Base-by-base conservation (phyloP, 2,797 vertebrate genomes). In the Myioborus melanocephalus region DNA sequence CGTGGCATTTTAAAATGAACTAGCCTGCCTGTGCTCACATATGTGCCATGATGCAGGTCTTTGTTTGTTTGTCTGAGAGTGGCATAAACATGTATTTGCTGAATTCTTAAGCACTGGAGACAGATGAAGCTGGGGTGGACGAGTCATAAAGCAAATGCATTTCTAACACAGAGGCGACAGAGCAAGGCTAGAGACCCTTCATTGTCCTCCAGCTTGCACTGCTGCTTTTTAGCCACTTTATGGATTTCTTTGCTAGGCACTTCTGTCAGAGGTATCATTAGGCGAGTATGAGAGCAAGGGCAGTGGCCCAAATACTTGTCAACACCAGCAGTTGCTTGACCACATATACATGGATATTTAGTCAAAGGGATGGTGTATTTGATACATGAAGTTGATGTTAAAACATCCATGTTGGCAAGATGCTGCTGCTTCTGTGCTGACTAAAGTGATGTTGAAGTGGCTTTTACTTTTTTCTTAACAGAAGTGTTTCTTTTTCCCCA, bases 301-400 rank as follows among this genome's bases (percentile, higher is more conserved):
- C 89, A 96, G 50, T 89, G 82, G 79, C 83, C 89, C 83, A 91
- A 59, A 73, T 87, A 79, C 63, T 86, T 93, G 69, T 81, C 77
- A 91, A 49, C 56, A 63, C 89, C 39, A 56, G 15, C 57, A 93
- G 53, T 76, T 78, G 46, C 72, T 73, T 90, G 84, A 64, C 55
- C 52, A n/a, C 1, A 2, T 39, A 23, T 50, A 64, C 7, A 8
- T 57, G 50, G 59, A 35, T 85, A 39, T 61, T 83, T 91, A 68
- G 39, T 83, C 91, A 78, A 96, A 96, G 79, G 68, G 30, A 43
- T 26, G 27, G 41, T 55, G 43, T 83, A 4, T 64, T 61, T 87
- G 21, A 39, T 76, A 30, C 34, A 66, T 81, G 80, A n/a, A 88
- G n/a, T 53, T 81, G 22, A 21, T 70, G n/a, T 56, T 53, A 60